Evolutionary conservation across 2,113 vertebrate genomes (phyloP).

Genomic region (Copsychus sechellarum): DNA sequence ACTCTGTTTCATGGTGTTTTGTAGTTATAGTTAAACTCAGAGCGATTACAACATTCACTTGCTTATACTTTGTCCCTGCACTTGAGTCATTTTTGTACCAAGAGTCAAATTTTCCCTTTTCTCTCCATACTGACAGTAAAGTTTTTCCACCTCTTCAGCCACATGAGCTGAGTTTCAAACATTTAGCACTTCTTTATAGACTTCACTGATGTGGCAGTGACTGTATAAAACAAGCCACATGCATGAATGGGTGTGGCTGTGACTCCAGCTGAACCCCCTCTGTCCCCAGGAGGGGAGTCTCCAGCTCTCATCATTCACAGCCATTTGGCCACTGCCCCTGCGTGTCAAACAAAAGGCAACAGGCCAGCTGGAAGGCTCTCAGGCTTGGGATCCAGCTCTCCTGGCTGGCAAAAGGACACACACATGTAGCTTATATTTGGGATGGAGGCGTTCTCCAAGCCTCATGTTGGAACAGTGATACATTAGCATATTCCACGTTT

Average conservation of each 20-base stretch:
- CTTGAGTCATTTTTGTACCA: not conserved
- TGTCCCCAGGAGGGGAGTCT: not conserved
- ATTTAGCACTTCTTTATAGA: not conserved
- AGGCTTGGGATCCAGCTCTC: not conserved
- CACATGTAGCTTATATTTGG: not conserved
- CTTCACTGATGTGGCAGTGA: not conserved
- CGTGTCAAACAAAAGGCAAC: not conserved
- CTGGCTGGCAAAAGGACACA: not conserved
- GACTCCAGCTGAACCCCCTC: not conserved
- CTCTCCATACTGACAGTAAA: not conserved
- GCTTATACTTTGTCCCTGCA: not conserved
- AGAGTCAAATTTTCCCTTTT: not conserved
- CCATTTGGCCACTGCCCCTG: not conserved
- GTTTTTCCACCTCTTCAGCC: not conserved
- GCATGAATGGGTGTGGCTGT: not conserved
- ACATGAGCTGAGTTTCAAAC: not conserved
- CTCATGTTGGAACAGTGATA: not conserved
- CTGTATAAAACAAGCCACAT: accelerated
- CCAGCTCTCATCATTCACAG: not conserved
- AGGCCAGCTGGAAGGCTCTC: not conserved
- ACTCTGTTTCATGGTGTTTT: not conserved
- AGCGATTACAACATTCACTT: not conserved
- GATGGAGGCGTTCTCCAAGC: not conserved
- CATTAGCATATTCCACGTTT: not conserved
- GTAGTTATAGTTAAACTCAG: not conserved